A percentile compares a stretch with the other conserved stretches of the same genome.
Evolutionary conservation across 2,113 vertebrate genomes (phyloP).

Genomic region (Takifugu flavidus): DNA sequence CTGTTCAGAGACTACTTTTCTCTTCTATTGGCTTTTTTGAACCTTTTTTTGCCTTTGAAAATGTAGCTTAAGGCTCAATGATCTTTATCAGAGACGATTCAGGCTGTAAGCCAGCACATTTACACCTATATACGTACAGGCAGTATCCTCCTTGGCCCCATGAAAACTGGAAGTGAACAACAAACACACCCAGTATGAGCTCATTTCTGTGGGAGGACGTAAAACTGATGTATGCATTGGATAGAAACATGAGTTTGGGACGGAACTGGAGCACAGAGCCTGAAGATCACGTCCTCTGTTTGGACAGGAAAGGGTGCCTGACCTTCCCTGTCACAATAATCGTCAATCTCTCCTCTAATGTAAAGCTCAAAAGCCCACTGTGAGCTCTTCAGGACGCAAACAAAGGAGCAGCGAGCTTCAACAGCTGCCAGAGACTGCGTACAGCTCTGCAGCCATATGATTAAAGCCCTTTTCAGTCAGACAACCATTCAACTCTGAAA

Average conservation of each 20-base stretch:
- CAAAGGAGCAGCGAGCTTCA: constrained; percentile 10
- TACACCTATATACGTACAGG: neutral
- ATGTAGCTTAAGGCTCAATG: too few species aligned
- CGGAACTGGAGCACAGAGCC: neutral
- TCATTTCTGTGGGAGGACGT: neutral
- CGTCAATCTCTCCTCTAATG: constrained; percentile 14
- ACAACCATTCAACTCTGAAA: neutral
- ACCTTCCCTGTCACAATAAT: constrained; percentile 1
- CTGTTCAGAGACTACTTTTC: too few species aligned
- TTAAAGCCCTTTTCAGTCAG: constrained; percentile 3
- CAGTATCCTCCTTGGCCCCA: too few species aligned
- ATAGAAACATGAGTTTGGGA: neutral
- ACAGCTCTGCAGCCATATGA: too few species aligned
- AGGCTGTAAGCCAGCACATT: too few species aligned
- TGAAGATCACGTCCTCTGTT: neutral
- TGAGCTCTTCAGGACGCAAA: neutral
- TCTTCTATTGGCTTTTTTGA: too few species aligned
- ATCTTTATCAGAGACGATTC: too few species aligned
- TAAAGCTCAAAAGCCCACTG: constrained; percentile 4
- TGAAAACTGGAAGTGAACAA: too few species aligned
- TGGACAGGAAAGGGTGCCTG: constrained; percentile 1
- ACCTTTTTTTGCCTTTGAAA: too few species aligned
- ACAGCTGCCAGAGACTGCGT: constrained; percentile 8
- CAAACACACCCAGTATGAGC: neutral
- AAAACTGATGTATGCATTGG: neutral